Conservation (phyloP, 2,113 vertebrate species). For the Dipodomys ordii region DNA sequence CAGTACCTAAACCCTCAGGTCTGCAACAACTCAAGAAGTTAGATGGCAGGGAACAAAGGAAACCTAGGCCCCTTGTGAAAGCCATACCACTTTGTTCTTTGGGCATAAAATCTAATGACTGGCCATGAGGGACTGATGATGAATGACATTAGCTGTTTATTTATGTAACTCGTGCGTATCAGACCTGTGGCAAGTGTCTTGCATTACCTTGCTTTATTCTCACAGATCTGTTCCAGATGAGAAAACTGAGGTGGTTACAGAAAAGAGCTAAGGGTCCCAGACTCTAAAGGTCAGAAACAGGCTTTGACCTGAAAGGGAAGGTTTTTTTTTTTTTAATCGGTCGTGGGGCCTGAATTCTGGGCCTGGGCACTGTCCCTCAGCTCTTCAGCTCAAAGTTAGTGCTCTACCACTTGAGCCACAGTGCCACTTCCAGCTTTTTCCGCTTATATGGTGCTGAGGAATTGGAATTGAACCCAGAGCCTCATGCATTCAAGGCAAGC, state of each 20-base stretch:
- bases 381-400: no score
- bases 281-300: not conserved
- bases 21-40: not conserved
- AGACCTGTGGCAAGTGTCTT: not conserved
- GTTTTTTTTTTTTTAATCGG: no score
- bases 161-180: not conserved
- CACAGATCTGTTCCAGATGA: not conserved
- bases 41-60: not conserved
- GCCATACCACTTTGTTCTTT: not conserved
- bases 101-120: not conserved
- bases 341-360: no score
- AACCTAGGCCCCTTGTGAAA: not conserved
- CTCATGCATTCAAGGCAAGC: no score
- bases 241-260: not conserved
- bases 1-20: not conserved
- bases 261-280: not conserved
- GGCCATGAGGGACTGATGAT: not conserved
- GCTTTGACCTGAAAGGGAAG: not conserved
- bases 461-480: no score
- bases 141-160: not conserved
- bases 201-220: not conserved
- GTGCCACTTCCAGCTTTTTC: no score
- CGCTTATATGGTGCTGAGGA: no score
- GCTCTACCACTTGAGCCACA: no score
- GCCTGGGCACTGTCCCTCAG: no score